Conservation (phyloP, 2,888 invertebrate genomes). For the Chironomus riparius region DNA sequence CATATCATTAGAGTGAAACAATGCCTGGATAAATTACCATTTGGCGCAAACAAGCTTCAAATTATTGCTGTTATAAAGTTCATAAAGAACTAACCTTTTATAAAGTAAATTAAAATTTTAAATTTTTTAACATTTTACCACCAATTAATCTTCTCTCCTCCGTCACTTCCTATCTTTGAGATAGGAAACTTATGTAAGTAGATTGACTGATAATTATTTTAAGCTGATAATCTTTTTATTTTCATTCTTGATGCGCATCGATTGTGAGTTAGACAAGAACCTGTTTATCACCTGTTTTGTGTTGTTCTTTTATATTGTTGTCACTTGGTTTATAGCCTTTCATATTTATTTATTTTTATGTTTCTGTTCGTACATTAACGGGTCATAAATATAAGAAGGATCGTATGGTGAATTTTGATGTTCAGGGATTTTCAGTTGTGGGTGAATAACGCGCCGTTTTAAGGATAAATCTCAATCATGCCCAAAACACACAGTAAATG, state of each 20-base stretch:
- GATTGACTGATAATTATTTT: not conserved
- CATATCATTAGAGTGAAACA: too few species aligned
- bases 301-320: not conserved
- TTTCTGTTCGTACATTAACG: not conserved
- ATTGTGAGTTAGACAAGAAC: not conserved
- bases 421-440: too few species aligned
- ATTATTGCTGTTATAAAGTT: too few species aligned
- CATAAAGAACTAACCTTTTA: too few species aligned
- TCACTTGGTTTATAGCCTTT: not conserved
- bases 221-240: conserved; percentile 1
- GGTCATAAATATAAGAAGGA: not conserved
- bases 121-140: not conserved
- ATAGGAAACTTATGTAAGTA: too few species aligned
- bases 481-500: too few species aligned
- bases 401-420: not conserved
- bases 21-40: too few species aligned
- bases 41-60: too few species aligned
- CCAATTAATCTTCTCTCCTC: not conserved
- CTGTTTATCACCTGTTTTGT: conserved; percentile 13
- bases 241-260: not conserved
- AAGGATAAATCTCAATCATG: too few species aligned
- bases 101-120: too few species aligned
- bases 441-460: too few species aligned
- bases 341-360: not conserved
- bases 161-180: not conserved